A percentile compares a stretch with the other conserved stretches of the same genome.
Conservation (phyloP, 2,113 vertebrate species). For the Nothobranchius furzeri region DNA sequence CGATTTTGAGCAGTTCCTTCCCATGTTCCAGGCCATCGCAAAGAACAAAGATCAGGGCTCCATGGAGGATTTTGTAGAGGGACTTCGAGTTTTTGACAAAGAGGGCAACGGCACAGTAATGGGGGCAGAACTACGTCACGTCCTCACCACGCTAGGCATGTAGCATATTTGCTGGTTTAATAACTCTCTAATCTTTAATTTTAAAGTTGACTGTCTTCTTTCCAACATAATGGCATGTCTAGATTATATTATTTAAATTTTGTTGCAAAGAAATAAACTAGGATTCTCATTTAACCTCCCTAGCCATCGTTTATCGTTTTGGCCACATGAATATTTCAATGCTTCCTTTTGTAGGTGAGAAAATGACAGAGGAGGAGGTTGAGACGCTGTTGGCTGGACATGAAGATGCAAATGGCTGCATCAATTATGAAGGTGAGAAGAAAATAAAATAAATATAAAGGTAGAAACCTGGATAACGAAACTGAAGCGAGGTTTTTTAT, state of each 20-base stretch:
- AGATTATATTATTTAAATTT: no score
- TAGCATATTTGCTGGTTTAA: neutral
- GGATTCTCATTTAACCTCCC: no score
- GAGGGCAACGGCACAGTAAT: constrained; percentile 96
- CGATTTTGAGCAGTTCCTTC: constrained; percentile 95
- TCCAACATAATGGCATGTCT: no score
- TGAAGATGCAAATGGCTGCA: constrained; percentile 94
- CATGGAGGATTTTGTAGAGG: constrained; percentile 94
- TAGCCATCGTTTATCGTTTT: no score
- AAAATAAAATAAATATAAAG: neutral
- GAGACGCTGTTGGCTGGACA: constrained; percentile 90
- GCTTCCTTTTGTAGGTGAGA: constrained; percentile 83
- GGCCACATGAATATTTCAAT: neutral
- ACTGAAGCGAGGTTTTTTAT: neutral
- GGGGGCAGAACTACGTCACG: constrained; percentile 94
- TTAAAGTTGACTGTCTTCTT: no score
- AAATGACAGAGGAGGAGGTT: constrained; percentile 94
- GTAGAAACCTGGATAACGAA: neutral
- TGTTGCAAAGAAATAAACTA: no score
- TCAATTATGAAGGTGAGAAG: constrained; percentile 93
- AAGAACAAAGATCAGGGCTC: constrained; percentile 97
- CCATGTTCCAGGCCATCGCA: constrained; percentile 93
- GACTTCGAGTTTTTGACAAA: constrained; percentile 94
- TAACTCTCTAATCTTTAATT: no score
- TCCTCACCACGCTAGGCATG: constrained; percentile 91